phyloP scores from a whole-genome alignment of 2,113 vertebrate genomes.

The Hemichromis elongatus region DNA sequence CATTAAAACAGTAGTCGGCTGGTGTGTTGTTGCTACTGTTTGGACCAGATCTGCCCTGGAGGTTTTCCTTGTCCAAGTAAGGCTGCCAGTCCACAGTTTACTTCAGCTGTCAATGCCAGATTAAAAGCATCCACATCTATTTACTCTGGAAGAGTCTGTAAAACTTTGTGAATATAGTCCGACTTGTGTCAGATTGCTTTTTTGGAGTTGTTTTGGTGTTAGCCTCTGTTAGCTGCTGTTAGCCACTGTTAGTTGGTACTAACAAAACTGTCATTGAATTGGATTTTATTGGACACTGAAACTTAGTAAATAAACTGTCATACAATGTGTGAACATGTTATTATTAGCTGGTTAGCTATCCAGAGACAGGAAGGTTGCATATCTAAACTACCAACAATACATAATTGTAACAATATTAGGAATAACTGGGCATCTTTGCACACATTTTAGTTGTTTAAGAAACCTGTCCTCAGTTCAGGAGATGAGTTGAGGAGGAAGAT shows the following conservation, averaged over 20 bases:
- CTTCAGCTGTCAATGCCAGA: not conserved
- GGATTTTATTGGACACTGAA: not conserved
- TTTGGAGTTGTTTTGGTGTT: not conserved
- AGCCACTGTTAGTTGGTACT: not conserved
- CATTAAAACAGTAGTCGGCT: not conserved
- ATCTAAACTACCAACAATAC: too few species aligned
- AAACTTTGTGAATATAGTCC: not conserved
- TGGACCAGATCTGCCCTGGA: not conserved
- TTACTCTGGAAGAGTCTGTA: not conserved
- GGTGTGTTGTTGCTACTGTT: not conserved
- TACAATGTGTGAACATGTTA: not conserved
- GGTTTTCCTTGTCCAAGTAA: not conserved
- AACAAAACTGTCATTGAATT: not conserved
- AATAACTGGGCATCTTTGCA: too few species aligned
- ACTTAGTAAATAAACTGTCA: not conserved
- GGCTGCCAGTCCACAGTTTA: not conserved
- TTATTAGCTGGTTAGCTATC: too few species aligned
- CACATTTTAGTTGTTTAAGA: too few species aligned
- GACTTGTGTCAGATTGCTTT: not conserved
- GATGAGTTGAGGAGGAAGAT: too few species aligned
- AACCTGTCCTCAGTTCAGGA: too few species aligned
- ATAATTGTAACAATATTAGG: too few species aligned
- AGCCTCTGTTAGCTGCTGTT: not conserved
- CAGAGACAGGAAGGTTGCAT: too few species aligned
- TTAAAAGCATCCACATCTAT: not conserved